Evolutionary conservation across 2,113 vertebrate species (phyloP).

Genomic region (Falcunculus frontatus): DNA sequence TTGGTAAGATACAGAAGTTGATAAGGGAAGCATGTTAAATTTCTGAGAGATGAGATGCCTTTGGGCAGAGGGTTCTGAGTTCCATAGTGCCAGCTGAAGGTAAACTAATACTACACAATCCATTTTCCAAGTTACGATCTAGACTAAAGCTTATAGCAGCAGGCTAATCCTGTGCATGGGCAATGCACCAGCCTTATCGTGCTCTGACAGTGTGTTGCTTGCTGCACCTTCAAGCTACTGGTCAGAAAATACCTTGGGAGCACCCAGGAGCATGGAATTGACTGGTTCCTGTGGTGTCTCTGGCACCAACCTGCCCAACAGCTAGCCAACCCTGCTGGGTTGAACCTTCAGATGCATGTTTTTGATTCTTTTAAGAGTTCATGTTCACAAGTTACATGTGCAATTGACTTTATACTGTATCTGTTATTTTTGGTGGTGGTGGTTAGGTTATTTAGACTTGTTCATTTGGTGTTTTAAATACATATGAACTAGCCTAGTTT

Average conservation of each 20-base stretch:
- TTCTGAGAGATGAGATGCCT: neutral
- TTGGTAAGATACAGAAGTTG: neutral
- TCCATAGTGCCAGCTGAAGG: neutral
- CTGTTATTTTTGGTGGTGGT: neutral
- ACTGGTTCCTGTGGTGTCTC: neutral
- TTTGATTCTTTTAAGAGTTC: neutral
- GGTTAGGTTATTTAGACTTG: neutral
- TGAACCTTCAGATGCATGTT: neutral
- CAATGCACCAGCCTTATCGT: neutral
- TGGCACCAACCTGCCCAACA: neutral
- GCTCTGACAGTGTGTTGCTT: neutral
- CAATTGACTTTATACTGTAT: neutral
- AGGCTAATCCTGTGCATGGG: neutral
- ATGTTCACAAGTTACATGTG: neutral
- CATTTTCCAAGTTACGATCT: neutral
- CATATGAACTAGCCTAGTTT: neutral
- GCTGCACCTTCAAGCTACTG: neutral
- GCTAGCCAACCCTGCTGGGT: neutral
- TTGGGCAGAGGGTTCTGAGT: neutral
- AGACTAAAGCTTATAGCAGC: neutral
- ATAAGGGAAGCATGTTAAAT: neutral
- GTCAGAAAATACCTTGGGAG: neutral
- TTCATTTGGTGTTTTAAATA: slow-evolving; percentile 23
- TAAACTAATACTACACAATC: neutral
- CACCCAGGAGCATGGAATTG: neutral